A percentile compares a stretch with the other conserved stretches of the same genome.
phyloP scores from a whole-genome alignment of 2,113 vertebrate species.

The Pluvianellus socialis region DNA sequence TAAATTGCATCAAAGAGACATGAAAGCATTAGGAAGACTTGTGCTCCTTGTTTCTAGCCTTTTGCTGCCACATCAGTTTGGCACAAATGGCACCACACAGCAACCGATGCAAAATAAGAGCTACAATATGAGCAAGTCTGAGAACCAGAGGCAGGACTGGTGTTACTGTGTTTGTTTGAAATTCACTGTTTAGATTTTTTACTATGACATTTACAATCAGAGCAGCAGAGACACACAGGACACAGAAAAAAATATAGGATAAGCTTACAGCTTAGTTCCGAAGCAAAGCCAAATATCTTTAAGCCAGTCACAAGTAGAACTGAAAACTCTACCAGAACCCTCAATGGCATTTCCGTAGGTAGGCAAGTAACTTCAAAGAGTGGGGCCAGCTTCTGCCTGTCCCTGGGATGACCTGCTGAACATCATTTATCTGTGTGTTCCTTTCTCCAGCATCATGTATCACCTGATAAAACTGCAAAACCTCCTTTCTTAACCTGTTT shows the following conservation, averaged over 20 bases:
- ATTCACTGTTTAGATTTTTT: not conserved
- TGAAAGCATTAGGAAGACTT: not conserved
- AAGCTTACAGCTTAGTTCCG: not conserved
- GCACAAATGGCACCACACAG: not conserved
- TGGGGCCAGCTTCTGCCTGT: not conserved
- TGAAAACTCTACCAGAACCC: not conserved
- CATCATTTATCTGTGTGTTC: not conserved
- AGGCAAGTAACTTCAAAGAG: not conserved
- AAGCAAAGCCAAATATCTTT: not conserved
- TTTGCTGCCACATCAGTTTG: not conserved
- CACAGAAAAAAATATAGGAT: not conserved
- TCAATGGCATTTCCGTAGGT: not conserved
- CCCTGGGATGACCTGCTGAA: not conserved
- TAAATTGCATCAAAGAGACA: not conserved
- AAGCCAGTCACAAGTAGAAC: not conserved
- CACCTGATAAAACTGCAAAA: not conserved
- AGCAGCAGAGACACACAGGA: not conserved
- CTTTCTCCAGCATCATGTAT: not conserved
- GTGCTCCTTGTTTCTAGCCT: not conserved
- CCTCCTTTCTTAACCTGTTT: not conserved
- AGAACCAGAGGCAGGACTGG: not conserved
- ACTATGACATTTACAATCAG: not conserved
- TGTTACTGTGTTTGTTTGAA: not conserved
- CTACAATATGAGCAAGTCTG: fast-evolving
- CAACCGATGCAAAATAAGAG: not conserved